Evolutionary conservation across 2,113 vertebrate genomes (phyloP).

Genomic region (Orientallactaga bullata): DNA sequence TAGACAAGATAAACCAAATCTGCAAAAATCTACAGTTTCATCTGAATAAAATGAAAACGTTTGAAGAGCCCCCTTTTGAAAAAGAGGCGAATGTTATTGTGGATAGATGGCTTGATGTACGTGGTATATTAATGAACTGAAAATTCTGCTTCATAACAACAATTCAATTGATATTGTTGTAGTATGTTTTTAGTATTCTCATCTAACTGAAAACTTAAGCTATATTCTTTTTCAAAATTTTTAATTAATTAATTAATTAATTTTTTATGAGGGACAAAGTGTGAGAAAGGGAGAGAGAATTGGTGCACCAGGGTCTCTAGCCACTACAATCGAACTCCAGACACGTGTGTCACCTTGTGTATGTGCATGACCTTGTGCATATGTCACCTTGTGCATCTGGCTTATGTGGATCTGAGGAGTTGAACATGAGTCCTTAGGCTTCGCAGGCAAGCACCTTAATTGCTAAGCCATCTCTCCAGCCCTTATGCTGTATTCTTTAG

Average conservation of each 20-base stretch:
- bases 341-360: too few relatives aligned
- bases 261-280: too few relatives aligned
- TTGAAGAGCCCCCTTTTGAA: slow-evolving; percentile 92
- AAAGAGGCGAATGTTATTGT: slow-evolving; percentile 93
- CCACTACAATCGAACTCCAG: too few relatives aligned
- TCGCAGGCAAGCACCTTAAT: too few relatives aligned
- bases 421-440: too few relatives aligned
- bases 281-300: too few relatives aligned
- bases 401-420: too few relatives aligned
- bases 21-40: slow-evolving; percentile 95
- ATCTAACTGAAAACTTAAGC: slow-evolving; percentile 33
- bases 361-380: too few relatives aligned
- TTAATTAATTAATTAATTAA: background rate
- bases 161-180: background rate
- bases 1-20: slow-evolving; percentile 93
- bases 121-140: slow-evolving; percentile 84
- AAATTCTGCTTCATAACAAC: slow-evolving; percentile 19
- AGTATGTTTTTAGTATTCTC: slow-evolving; percentile 37
- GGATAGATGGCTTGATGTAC: slow-evolving; percentile 97
- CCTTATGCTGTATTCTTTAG: background rate
- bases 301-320: too few relatives aligned
- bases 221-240: slow-evolving; percentile 20
- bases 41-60: slow-evolving; percentile 94
- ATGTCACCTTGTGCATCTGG: too few relatives aligned
- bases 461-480: too few relatives aligned